These are phyloP conservation scores for Ditula angustiorana DNA, from an alignment of 2,888 invertebrate species.

Conservation along the genomic window DNA sequence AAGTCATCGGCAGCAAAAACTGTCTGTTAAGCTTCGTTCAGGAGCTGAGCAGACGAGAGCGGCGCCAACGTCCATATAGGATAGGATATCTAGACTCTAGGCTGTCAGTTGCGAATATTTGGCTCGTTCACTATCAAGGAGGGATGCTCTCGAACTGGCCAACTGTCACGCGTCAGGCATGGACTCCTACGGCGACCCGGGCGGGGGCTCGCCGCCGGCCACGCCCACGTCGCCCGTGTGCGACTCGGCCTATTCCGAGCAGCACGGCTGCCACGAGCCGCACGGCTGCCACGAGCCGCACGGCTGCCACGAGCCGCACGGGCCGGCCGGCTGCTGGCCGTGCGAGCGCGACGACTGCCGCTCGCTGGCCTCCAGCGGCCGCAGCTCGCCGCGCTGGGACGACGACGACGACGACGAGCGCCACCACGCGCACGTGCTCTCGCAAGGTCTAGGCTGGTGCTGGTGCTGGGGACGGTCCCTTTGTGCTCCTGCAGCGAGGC, in stretches of 20 bases:
- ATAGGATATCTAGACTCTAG: no score
- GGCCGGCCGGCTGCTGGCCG: slow-evolving; percentile 79
- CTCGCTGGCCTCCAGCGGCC: slow-evolving; percentile 76
- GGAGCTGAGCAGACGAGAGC: no score
- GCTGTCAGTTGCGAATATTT: neutral
- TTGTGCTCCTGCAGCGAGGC: no score
- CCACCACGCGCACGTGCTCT: slow-evolving; percentile 73
- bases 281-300: neutral
- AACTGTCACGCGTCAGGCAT: slow-evolving; percentile 60
- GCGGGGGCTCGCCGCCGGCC: slow-evolving; percentile 78
- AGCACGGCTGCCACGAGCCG: slow-evolving; percentile 53
- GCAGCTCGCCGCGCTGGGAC: slow-evolving; percentile 80
- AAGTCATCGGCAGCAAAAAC: no score
- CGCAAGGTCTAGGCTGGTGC: slow-evolving; percentile 72
- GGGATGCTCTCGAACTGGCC: slow-evolving; percentile 5
- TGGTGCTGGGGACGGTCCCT: slow-evolving; percentile 27
- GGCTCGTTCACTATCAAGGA: neutral
- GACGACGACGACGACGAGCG: slow-evolving; percentile 74
- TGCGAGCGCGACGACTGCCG: slow-evolving; percentile 77
- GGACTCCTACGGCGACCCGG: slow-evolving; percentile 79
- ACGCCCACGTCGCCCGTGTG: slow-evolving; percentile 80
- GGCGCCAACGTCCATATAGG: no score
- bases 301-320: neutral
- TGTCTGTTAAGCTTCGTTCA: no score
- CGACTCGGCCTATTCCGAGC: slow-evolving; percentile 82